Evolutionary conservation across 2,113 vertebrate species (phyloP).

Genomic region (Gasterosteus aculeatus): DNA sequence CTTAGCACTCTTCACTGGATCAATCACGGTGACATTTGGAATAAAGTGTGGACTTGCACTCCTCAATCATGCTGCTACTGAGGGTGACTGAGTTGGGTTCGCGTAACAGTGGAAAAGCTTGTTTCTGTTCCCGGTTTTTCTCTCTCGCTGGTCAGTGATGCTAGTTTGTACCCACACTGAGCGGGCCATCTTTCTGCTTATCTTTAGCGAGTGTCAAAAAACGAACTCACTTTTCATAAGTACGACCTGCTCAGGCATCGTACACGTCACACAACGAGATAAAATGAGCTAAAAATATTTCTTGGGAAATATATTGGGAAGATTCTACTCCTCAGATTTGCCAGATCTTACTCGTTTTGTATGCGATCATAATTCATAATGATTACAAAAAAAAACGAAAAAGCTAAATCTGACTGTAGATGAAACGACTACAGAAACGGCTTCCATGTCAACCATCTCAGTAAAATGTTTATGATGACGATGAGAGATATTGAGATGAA

Average conservation of each 20-base stretch:
- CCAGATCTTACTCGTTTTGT: constrained; percentile 8
- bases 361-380: background rate
- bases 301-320: background rate
- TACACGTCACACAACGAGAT: constrained; percentile 13
- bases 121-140: constrained; percentile 50
- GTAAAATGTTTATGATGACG: constrained; percentile 15
- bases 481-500: constrained; percentile 15
- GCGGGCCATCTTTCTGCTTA: constrained; percentile 76
- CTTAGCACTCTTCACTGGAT: constrained; percentile 45
- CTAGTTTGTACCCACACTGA: constrained; percentile 72
- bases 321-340: constrained; percentile 26
- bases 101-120: constrained; percentile 50
- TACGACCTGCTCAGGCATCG: constrained; percentile 45
- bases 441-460: constrained; percentile 16
- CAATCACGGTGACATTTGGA: constrained; percentile 70
- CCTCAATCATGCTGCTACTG: constrained; percentile 41
- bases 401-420: constrained; percentile 4
- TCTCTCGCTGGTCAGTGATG: constrained; percentile 62
- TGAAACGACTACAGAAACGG: background rate
- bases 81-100: constrained; percentile 56
- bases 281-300: constrained; percentile 42
- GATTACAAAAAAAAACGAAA: background rate
- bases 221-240: constrained; percentile 61
- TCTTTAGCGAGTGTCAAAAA: constrained; percentile 68
- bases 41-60: constrained; percentile 56